Evolutionary conservation across 2,113 vertebrate genomes (phyloP), one percentile per base, ranked within the genome.

Genomic region (Cebus imitator): DNA sequence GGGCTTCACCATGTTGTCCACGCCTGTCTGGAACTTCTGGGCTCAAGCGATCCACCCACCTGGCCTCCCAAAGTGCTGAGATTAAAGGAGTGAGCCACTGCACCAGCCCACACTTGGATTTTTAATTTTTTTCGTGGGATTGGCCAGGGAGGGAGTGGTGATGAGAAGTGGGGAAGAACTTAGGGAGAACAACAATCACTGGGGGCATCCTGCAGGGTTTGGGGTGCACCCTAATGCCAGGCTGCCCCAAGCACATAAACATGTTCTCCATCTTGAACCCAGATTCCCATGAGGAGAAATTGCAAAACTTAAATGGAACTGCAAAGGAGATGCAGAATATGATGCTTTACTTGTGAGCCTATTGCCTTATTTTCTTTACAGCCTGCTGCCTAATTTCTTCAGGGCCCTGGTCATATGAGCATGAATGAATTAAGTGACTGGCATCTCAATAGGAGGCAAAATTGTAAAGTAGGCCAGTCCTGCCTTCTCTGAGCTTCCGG

Each of bases 401-500:
- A 94, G 87, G 81, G 52, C 55, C 35, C 70, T 88, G 75, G 93
- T 66, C 90, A 80, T 52, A n/a, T 35, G 72, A 48, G 80, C 81
- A 85, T 95, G 87, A 97, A 97, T 97, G 93, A 93, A 94, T 72
- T 13, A 83, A 96, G 64, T 87, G 95, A 72, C 55, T 84, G 27
- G 58, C 68, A 66, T 95, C 93, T 96, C 83, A 5, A 70, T 58
- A 83, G 87, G 95, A 97, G 58, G n/a, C 58, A 68, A 50, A 95
- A 95, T 81, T 79, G 25, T 84, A 79, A 96, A 98, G 64, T 87
- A 91, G 95, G 91, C 80, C 90, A 92, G 50, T 90, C 64, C 45
- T 21, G 21, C 68, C 87, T 95, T 72, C 70, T 73, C 83, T 37
- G 79, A 89, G 88, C 83, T 90, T 79, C 91, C 58, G 57, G 93